phyloP scores from a whole-genome alignment of 2,888 invertebrate species.

The Penaeus monodon region DNA sequence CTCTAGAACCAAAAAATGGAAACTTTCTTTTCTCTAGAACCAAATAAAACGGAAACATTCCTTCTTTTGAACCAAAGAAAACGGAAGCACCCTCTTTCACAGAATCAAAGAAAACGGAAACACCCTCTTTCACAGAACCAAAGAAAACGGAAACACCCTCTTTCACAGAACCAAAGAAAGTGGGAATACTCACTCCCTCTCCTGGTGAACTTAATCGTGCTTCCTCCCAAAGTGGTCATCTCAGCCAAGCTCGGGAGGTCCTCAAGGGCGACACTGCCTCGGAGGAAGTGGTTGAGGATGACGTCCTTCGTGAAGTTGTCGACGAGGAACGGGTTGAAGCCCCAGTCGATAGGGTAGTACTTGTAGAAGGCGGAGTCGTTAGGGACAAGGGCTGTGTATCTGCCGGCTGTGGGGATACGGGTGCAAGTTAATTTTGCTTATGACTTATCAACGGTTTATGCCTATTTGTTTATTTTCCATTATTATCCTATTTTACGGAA shows the following conservation, averaged over 20 bases:
- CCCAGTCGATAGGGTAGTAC: constrained; percentile 80
- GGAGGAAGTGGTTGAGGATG: constrained; percentile 66
- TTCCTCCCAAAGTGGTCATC: constrained; percentile 75
- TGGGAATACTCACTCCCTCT: constrained; percentile 34
- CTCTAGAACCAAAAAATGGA: too few species aligned
- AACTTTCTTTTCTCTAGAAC: too few species aligned
- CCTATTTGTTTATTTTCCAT: too few species aligned
- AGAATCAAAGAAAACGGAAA: too few species aligned
- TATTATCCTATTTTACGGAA: too few species aligned
- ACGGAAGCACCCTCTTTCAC: too few species aligned
- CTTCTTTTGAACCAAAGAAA: too few species aligned
- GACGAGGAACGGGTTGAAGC: constrained; percentile 79
- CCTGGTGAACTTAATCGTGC: constrained; percentile 46
- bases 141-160: too few species aligned
- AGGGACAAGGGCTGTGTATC: constrained; percentile 77
- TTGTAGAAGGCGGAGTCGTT: constrained; percentile 78
- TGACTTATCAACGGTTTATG: too few species aligned
- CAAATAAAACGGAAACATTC: too few species aligned
- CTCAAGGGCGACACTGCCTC: constrained; percentile 72
- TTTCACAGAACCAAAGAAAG: neutral
- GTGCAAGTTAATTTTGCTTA: neutral
- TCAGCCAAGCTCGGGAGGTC: constrained; percentile 74
- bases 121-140: too few species aligned
- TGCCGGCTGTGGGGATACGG: constrained; percentile 70
- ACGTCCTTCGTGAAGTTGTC: constrained; percentile 67